Conservation (phyloP, 2,888 invertebrate species). For the Antheraea yamamai region DNA sequence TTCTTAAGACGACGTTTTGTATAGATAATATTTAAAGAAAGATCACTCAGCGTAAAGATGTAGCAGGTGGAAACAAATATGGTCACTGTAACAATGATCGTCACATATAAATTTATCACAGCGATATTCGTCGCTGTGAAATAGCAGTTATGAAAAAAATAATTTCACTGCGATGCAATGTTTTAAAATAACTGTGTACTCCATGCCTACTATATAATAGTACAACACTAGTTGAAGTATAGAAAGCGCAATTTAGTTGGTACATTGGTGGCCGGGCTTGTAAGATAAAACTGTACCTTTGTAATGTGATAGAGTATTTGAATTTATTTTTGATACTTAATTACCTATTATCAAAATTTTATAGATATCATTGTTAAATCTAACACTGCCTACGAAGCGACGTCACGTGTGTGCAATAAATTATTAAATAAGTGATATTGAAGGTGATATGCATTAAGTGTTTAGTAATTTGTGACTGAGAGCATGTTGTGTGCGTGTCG, state of each 20-base stretch:
- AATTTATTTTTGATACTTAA: conserved; percentile 72
- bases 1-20: too few species aligned
- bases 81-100: too few species aligned
- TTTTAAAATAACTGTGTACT: too few species aligned
- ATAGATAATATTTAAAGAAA: too few species aligned
- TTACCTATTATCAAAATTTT: conserved; percentile 51
- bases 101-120: too few species aligned
- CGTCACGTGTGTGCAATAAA: conserved; percentile 56
- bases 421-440: conserved; percentile 39
- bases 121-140: too few species aligned
- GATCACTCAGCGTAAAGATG: too few species aligned
- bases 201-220: neutral
- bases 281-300: conserved; percentile 47
- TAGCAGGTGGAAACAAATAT: too few species aligned
- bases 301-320: conserved; percentile 52
- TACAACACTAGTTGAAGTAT: conserved; percentile 15
- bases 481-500: conserved; percentile 9
- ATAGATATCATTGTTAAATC: conserved; percentile 49
- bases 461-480: conserved; percentile 7
- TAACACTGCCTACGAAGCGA: conserved; percentile 53
- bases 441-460: conserved; percentile 21
- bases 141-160: too few species aligned
- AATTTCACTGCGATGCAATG: too few species aligned
- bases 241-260: conserved; percentile 35
- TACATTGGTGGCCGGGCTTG: conserved; percentile 49